Conservation (phyloP, 2,113 vertebrate genomes). For the Xiphophorus couchianus region DNA sequence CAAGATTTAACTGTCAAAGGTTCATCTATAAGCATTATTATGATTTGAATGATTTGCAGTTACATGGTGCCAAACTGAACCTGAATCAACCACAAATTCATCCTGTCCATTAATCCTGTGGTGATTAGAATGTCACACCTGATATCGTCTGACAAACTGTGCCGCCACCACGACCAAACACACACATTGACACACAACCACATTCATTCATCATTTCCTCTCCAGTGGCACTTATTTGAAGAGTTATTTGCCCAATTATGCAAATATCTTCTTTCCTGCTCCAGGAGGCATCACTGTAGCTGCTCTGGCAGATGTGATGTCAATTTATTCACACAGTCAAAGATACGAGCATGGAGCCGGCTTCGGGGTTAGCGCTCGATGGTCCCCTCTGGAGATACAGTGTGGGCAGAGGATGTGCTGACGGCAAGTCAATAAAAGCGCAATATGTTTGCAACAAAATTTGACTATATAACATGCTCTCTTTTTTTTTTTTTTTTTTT, state of each 20-base stretch:
- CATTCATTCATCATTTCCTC: conserved; percentile 56
- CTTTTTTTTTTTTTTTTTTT: neutral
- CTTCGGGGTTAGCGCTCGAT: conserved; percentile 41
- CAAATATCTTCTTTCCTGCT: conserved; percentile 54
- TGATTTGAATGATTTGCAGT: neutral
- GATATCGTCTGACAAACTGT: conserved; percentile 24
- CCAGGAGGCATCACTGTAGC: conserved; percentile 50
- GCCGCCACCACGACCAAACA: neutral
- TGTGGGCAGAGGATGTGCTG: conserved; percentile 52
- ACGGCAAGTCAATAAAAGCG: conserved; percentile 28
- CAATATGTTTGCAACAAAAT: conserved; percentile 17
- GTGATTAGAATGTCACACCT: conserved; percentile 19
- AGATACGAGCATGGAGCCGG: conserved; percentile 16
- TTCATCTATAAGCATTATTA: neutral
- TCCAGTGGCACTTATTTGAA: conserved; percentile 54
- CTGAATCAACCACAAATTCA: conserved; percentile 6
- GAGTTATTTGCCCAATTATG: conserved; percentile 69
- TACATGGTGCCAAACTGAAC: neutral
- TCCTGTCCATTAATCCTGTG: conserved; percentile 20
- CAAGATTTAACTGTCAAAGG: neutral
- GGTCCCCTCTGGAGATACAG: conserved; percentile 31
- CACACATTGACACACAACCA: conserved; percentile 7
- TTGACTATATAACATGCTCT: conserved; percentile 4
- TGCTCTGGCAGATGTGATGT: conserved; percentile 48
- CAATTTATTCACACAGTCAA: conserved; percentile 47